phyloP scores from a whole-genome alignment of 2,888 invertebrate genomes.

The Drosophila kokeensis region DNA sequence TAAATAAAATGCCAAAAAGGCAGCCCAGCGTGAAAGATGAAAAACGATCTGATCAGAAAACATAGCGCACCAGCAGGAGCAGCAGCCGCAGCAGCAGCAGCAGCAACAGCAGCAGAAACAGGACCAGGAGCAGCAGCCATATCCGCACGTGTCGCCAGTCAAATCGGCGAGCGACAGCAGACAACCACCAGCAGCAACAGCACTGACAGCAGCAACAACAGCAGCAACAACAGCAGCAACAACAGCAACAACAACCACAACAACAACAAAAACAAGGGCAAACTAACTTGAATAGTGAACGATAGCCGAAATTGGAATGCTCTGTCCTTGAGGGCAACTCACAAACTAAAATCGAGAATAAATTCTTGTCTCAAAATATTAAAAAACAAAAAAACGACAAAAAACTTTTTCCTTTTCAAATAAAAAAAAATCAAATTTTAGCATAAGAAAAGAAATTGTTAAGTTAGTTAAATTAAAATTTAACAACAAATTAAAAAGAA shows the following conservation, averaged over 20 bases:
- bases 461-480: not conserved
- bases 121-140: conserved; percentile 17
- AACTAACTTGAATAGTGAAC: conserved; percentile 3
- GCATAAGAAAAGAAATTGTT: not conserved
- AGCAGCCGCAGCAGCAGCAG: not conserved
- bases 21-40: conserved; percentile 71
- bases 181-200: conserved; percentile 28
- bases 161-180: conserved; percentile 48
- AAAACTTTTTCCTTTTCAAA: not conserved
- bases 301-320: conserved; percentile 19
- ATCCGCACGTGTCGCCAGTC: conserved; percentile 61
- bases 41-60: conserved; percentile 35
- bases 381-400: not conserved
- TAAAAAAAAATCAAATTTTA: too few species aligned
- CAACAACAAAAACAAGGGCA: conserved; percentile 18
- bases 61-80: not conserved
- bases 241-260: conserved; percentile 1
- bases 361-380: too few species aligned
- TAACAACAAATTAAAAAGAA: too few species aligned
- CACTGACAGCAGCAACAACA: conserved; percentile 11
- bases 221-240: not conserved
- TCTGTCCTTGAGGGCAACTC: conserved; percentile 1
- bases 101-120: not conserved
- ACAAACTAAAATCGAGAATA: not conserved
- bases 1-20: conserved; percentile 70